A percentile compares a stretch with the other conserved stretches of the same genome.
These are phyloP conservation scores for Campylomormyrus numenius DNA, from an alignment of 2,113 vertebrate genomes.

Conservation along the genomic window DNA sequence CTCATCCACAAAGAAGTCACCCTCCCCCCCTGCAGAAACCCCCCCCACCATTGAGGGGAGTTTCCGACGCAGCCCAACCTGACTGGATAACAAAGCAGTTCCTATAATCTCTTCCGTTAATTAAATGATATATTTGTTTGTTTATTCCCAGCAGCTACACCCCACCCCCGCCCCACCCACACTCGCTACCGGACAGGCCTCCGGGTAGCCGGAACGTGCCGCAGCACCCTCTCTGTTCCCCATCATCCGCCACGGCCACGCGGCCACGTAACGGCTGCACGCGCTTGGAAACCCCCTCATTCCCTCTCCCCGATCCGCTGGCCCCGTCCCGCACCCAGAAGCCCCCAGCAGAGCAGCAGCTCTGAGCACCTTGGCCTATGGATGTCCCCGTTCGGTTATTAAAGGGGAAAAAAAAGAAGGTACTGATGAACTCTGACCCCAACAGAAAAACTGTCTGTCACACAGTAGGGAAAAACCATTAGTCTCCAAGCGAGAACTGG, in stretches of 20 bases:
- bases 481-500: neutral
- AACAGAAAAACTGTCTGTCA: conserved; percentile 3
- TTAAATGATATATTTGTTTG: neutral
- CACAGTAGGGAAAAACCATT: neutral
- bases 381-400: neutral
- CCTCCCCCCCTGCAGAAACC: neutral
- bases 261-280: neutral
- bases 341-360: neutral
- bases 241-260: neutral
- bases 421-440: conserved; percentile 3
- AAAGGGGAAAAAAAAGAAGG: neutral
- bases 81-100: neutral
- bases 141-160: neutral
- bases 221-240: neutral
- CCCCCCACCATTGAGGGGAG: neutral
- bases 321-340: neutral
- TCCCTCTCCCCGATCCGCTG: neutral
- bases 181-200: neutral
- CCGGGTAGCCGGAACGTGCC: neutral
- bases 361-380: neutral
- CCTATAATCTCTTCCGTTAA: neutral
- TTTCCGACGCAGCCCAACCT: neutral
- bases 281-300: neutral
- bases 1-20: neutral
- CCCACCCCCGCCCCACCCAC: neutral